phyloP scores from a whole-genome alignment of 2,797 vertebrate species.

The Lepus oiostolus region DNA sequence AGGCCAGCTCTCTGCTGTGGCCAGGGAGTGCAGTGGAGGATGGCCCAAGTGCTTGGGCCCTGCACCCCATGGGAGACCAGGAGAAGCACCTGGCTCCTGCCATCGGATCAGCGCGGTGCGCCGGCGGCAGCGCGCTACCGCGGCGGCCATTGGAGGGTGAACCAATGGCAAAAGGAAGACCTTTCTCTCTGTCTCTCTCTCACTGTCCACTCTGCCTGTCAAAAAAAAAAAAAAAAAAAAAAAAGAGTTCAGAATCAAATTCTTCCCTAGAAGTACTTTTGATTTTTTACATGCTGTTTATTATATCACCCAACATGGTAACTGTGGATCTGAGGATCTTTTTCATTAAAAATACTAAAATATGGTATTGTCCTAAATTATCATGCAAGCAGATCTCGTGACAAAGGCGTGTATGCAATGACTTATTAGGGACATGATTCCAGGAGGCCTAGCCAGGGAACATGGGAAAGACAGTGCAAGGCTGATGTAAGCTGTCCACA shows the following conservation, averaged over 20 bases:
- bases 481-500: background rate
- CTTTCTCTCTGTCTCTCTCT: no score
- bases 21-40: no score
- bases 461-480: background rate
- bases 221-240: no score
- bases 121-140: no score
- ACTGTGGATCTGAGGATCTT: background rate
- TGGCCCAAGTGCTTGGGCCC: no score
- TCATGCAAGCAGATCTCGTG: background rate
- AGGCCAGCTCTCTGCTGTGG: no score
- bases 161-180: no score
- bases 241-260: slow-evolving; percentile 13
- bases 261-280: background rate
- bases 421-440: background rate
- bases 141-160: no score
- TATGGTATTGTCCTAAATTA: background rate
- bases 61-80: no score
- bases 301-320: background rate
- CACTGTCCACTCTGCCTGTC: no score
- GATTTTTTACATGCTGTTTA: slow-evolving; percentile 23
- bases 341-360: background rate
- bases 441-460: background rate
- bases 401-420: background rate
- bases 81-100: no score
- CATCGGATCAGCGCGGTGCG: no score